Evolutionary conservation across 1,140 invertebrate genomes (phyloP).

Genomic region (Leptopilina clavipes): DNA sequence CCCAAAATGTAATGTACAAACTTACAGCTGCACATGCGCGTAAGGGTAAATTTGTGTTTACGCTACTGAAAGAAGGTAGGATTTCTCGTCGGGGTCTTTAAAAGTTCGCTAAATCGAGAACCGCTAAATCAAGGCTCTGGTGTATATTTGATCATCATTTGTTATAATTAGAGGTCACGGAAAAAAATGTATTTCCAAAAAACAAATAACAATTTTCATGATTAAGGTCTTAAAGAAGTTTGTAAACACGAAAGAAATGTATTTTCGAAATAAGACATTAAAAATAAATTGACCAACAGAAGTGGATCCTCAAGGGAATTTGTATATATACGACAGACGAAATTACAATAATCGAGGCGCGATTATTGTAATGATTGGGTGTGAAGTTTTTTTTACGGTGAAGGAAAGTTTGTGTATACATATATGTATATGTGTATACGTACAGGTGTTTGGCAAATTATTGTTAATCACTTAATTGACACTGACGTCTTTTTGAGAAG

Average conservation of each 20-base stretch:
- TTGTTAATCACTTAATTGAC: slow-evolving; percentile 29
- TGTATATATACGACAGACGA: not conserved
- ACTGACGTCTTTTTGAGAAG: not conserved
- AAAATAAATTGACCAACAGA: not conserved
- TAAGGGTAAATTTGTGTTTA: no score
- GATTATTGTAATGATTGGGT: slow-evolving; percentile 16
- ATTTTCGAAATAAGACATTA: not conserved
- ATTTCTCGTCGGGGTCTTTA: no score
- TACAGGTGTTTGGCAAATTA: not conserved
- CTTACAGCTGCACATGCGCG: no score
- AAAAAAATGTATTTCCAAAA: no score
- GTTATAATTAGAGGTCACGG: no score
- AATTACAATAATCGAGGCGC: slow-evolving; percentile 2
- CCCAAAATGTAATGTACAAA: no score
- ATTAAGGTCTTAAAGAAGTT: not conserved
- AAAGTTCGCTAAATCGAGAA: no score
- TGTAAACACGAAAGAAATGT: not conserved
- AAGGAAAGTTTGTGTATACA: not conserved
- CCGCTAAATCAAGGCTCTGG: no score
- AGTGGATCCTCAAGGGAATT: not conserved
- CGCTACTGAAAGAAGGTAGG: no score
- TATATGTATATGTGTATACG: not conserved
- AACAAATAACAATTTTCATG: no score
- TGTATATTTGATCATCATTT: no score
- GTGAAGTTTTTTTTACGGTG: not conserved